These are phyloP conservation scores for Stenichneumon culpator DNA, from an alignment of 2,888 invertebrate species.

Conservation along the genomic window DNA sequence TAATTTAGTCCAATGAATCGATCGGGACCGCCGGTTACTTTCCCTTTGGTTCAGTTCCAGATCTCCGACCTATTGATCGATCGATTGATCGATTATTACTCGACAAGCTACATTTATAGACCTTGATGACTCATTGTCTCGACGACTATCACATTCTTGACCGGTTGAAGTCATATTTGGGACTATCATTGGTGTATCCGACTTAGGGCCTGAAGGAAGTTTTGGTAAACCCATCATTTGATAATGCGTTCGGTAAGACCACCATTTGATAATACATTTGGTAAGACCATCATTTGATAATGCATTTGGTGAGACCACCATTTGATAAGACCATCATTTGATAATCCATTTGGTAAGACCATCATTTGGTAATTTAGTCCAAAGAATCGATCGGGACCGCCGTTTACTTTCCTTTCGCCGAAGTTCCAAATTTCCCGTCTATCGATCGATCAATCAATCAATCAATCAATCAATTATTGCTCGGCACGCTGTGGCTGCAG, in stretches of 20 bases:
- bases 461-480: conserved; percentile 2
- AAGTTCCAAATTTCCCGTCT: neutral
- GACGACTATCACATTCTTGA: neutral
- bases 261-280: no score
- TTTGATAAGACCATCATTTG: no score
- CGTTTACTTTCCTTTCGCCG: conserved; percentile 30
- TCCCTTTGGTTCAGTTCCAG: conserved; percentile 18
- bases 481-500: conserved; percentile 7
- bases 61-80: conserved; percentile 1
- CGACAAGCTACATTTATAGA: conserved; percentile 1
- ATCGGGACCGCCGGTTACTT: conserved; percentile 8
- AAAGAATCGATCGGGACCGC: neutral
- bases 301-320: no score
- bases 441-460: neutral
- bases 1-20: no score
- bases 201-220: no score
- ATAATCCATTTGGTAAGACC: no score
- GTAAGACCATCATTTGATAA: no score
- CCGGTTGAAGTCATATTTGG: neutral
- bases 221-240: no score
- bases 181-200: neutral
- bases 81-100: conserved; percentile 31
- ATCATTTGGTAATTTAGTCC: neutral
- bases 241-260: no score
- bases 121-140: conserved; percentile 7